Conservation (phyloP, 2,888 invertebrate genomes). For the Platycheirus albimanus region DNA sequence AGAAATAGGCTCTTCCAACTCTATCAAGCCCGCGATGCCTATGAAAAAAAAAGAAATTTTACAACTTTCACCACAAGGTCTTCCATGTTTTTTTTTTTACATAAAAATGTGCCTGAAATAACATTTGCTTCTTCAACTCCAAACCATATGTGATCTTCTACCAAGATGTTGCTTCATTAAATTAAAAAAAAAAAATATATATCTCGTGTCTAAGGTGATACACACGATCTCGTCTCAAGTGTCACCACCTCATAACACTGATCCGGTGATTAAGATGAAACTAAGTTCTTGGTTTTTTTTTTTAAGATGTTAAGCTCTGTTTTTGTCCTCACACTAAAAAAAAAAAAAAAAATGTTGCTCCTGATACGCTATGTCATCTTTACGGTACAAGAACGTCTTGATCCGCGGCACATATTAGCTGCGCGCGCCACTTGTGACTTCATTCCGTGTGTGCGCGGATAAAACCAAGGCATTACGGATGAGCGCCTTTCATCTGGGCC, state of each 20-base stretch:
- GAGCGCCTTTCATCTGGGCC: constrained; percentile 71
- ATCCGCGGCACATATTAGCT: constrained; percentile 66
- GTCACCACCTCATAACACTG: constrained; percentile 64
- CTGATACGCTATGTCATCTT: constrained; percentile 69
- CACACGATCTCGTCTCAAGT: constrained; percentile 23
- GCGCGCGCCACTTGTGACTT: constrained; percentile 66
- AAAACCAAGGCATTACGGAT: constrained; percentile 70
- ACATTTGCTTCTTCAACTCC: too few species aligned
- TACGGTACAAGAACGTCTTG: constrained; percentile 52
- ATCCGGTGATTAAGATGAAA: constrained; percentile 53
- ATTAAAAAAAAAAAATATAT: too few species aligned
- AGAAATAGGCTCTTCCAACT: too few species aligned
- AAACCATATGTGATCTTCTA: not conserved
- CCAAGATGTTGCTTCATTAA: not conserved
- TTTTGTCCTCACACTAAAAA: constrained; percentile 2
- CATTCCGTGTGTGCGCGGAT: constrained; percentile 57
- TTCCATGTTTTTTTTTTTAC: not conserved
- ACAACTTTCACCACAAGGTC: not conserved
- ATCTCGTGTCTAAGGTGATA: not conserved
- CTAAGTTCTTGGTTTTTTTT: constrained; percentile 5
- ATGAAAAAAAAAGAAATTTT: too few species aligned
- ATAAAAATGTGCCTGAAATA: too few species aligned
- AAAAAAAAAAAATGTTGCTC: constrained; percentile 53
- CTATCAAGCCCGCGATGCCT: too few species aligned
- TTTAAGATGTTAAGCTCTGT: constrained; percentile 1